phyloP scores from a whole-genome alignment of 2,888 invertebrate species.

The Cheilosia soror region DNA sequence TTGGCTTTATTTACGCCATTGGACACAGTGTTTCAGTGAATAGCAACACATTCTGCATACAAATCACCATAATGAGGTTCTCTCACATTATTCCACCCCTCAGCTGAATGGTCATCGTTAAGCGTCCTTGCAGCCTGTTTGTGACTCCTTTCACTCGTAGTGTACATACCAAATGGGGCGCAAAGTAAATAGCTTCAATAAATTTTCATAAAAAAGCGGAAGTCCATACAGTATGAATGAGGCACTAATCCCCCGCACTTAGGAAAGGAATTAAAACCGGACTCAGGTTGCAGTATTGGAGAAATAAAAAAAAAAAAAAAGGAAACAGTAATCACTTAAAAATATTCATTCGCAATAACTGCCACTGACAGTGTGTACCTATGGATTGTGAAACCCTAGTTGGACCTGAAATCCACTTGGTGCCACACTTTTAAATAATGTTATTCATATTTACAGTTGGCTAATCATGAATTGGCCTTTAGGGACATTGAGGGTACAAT shows the following conservation, averaged over 20 bases:
- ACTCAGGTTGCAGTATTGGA: neutral
- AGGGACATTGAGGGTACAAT: too few species aligned
- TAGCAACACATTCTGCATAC: neutral
- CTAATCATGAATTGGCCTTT: neutral
- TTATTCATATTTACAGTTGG: neutral
- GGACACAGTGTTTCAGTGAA: neutral
- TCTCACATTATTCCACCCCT: neutral
- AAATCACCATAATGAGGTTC: neutral
- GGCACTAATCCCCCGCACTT: neutral
- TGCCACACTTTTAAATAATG: neutral
- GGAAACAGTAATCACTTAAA: neutral
- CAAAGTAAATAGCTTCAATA: neutral
- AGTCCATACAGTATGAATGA: neutral
- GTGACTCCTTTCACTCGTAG: neutral
- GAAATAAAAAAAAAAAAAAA: neutral
- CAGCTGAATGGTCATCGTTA: neutral
- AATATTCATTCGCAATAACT: neutral
- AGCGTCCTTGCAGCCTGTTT: neutral
- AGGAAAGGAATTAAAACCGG: neutral
- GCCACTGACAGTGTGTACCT: neutral
- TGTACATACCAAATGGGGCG: neutral
- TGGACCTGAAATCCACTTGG: neutral
- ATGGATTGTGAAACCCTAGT: too few species aligned
- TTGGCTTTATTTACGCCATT: slow-evolving; percentile 1
- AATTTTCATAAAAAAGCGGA: neutral